Evolutionary conservation across 2,888 invertebrate species (phyloP).

Genomic region (Gisinianus flammeolus): DNA sequence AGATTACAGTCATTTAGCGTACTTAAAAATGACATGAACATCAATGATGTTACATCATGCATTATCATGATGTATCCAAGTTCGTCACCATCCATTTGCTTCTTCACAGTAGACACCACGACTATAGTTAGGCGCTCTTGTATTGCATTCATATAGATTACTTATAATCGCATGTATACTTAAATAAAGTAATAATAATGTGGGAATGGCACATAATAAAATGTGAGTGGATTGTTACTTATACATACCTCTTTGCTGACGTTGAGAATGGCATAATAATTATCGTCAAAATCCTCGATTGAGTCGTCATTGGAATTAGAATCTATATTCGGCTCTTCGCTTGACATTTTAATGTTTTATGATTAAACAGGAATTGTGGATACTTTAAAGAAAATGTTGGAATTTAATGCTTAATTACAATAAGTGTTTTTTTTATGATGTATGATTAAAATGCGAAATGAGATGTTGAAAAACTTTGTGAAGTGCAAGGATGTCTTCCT

Average conservation of each 20-base stretch:
- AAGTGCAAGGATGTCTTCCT: too few relatives aligned
- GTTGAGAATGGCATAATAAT: conserved; percentile 87
- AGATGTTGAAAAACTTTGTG: too few relatives aligned
- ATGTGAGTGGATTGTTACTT: too few relatives aligned
- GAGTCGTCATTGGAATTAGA: conserved; percentile 8
- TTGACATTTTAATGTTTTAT: conserved; percentile 6
- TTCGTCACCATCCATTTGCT: not conserved
- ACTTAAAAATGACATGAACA: conserved; percentile 16
- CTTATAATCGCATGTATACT: not conserved
- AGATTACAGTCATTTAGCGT: too few relatives aligned
- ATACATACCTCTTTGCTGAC: conserved; percentile 61
- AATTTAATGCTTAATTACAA: too few relatives aligned
- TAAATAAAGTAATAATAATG: not conserved
- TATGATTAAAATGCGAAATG: too few relatives aligned
- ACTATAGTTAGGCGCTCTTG: too few relatives aligned
- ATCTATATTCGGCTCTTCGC: not conserved
- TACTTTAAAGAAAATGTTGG: not conserved
- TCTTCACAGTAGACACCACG: too few relatives aligned
- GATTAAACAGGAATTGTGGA: not conserved
- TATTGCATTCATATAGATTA: not conserved
- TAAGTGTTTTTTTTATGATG: too few relatives aligned
- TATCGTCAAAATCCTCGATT: conserved; percentile 67
- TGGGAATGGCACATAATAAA: too few relatives aligned
- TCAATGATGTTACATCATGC: not conserved
- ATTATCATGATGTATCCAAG: not conserved